Evolutionary conservation across 2,888 invertebrate species (phyloP).

Genomic region (Acanthococcus lagerstroemiae): DNA sequence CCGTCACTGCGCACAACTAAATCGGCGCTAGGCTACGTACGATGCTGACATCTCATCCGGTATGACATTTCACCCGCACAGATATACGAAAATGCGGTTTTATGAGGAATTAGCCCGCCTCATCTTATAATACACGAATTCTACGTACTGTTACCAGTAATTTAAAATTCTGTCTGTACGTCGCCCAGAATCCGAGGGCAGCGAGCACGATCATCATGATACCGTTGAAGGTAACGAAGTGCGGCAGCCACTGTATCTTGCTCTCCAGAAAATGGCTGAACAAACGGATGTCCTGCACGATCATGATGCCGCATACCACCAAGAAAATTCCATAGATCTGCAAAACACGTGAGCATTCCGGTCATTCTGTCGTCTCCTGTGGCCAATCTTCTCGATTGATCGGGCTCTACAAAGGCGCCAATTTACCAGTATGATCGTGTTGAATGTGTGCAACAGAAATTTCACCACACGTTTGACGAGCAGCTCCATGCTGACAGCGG

Average conservation of each 20-base stretch:
- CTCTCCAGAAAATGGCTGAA: constrained; percentile 12
- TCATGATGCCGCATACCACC: constrained; percentile 13
- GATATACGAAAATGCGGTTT: too few species aligned
- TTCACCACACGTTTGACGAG: constrained; percentile 7
- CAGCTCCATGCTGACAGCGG: constrained; percentile 3
- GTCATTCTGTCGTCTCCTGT: background rate
- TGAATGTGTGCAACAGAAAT: constrained; percentile 12
- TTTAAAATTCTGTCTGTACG: constrained; percentile 13
- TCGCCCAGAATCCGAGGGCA: constrained; percentile 2
- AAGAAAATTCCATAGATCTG: constrained; percentile 24
- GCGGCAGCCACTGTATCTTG: constrained; percentile 11
- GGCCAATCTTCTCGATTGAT: too few species aligned
- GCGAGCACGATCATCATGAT: constrained; percentile 8
- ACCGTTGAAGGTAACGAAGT: constrained; percentile 17
- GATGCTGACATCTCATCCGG: too few species aligned
- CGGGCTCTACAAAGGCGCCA: background rate
- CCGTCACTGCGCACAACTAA: too few species aligned
- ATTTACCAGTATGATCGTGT: constrained; percentile 15
- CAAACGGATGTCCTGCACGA: constrained; percentile 9
- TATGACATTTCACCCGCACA: too few species aligned
- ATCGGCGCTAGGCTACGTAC: too few species aligned
- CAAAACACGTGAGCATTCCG: background rate
- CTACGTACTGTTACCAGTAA: constrained; percentile 29
- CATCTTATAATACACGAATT: background rate
- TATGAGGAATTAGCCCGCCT: too few species aligned